Percentiles rank a stretch among this genome's conserved stretches.
phyloP scores from a whole-genome alignment of 1,140 invertebrate species.

The Doryteuthis pealeii region DNA sequence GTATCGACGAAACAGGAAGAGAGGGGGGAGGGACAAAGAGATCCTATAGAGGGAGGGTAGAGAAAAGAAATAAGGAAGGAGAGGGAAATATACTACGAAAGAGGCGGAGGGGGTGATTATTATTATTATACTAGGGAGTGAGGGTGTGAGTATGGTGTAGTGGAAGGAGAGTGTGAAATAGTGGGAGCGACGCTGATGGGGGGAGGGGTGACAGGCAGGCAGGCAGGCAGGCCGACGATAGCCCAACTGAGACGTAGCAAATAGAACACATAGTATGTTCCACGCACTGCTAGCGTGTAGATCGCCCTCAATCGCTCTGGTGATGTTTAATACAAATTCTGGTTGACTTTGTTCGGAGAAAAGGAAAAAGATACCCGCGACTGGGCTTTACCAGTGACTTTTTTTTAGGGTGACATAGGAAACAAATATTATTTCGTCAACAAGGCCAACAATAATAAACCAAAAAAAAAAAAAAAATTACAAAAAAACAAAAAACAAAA shows the following conservation, averaged over 20 bases:
- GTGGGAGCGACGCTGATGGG: neutral
- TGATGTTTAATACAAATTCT: neutral
- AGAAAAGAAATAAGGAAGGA: neutral
- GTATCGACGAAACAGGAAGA: neutral
- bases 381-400: neutral
- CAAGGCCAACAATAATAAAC: no score
- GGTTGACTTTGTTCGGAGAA: neutral
- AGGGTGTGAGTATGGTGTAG: neutral
- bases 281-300: slow-evolving; percentile 4
- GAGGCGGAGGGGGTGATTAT: neutral
- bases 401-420: no score
- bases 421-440: no score
- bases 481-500: no score
- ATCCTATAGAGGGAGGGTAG: neutral
- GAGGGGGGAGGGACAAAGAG: neutral
- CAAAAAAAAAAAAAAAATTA: no score
- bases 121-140: no score
- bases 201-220: neutral
- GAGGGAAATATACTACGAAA: neutral
- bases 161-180: no score
- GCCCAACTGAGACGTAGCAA: neutral
- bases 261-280: neutral
- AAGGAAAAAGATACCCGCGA: neutral
- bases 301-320: neutral
- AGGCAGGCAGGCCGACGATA: no score